Percentiles rank a stretch among this genome's conserved stretches.
Evolutionary conservation across 1,140 invertebrate genomes (phyloP).

Genomic region (Bilobella aurantiaca): DNA sequence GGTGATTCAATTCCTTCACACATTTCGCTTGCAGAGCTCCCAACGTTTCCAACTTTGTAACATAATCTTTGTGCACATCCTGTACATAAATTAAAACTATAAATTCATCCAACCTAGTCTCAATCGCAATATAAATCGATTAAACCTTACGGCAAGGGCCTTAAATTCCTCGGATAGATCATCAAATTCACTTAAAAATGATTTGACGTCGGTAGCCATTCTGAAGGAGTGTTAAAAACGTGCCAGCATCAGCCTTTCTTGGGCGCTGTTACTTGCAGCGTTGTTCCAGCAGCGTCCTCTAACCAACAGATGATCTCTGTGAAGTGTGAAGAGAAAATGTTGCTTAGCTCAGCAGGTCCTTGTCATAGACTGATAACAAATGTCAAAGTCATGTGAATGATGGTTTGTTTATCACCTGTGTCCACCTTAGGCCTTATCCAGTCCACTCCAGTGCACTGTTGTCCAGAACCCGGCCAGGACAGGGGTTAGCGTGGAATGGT

Average conservation of each 20-base stretch:
- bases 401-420: too few species aligned
- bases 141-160: constrained; percentile 53
- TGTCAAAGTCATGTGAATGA: too few species aligned
- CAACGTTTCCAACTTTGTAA: constrained; percentile 70
- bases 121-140: neutral
- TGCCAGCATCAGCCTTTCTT: neutral
- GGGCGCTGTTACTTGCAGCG: neutral
- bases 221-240: neutral
- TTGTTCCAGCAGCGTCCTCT: neutral
- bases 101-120: constrained; percentile 8
- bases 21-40: constrained; percentile 75
- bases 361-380: too few species aligned
- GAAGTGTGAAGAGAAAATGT: too few species aligned
- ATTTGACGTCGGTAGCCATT: constrained; percentile 41
- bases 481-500: too few species aligned
- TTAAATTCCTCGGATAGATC: constrained; percentile 65
- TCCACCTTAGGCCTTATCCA: too few species aligned
- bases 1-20: constrained; percentile 74
- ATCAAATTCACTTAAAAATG: constrained; percentile 63
- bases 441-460: too few species aligned
- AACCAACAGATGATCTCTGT: too few species aligned
- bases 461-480: too few species aligned
- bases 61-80: constrained; percentile 69
- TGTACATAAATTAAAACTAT: constrained; percentile 42
- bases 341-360: too few species aligned